Evolutionary conservation across 2,888 invertebrate species (phyloP).

Genomic region (Sussaba pulchella): DNA sequence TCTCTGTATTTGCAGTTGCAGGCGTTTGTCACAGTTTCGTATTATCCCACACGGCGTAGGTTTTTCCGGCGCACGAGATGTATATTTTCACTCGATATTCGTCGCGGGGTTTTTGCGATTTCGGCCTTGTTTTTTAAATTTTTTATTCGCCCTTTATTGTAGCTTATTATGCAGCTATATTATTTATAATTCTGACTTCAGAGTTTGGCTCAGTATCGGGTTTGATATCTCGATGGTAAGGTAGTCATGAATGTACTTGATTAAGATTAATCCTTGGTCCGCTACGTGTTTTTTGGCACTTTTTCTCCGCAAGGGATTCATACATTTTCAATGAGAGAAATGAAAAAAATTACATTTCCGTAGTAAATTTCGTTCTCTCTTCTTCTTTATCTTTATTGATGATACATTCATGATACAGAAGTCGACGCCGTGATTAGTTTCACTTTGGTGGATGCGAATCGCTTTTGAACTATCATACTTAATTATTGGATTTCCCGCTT

Average conservation of each 20-base stretch:
- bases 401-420: background rate
- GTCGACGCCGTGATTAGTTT: no score
- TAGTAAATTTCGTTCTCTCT: background rate
- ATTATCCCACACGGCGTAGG: conserved; percentile 42
- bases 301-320: no score
- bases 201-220: no score
- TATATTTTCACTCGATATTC: conserved; percentile 54
- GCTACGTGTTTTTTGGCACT: no score
- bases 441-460: background rate
- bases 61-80: conserved; percentile 33
- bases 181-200: no score
- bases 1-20: conserved; percentile 31
- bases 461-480: conserved; percentile 4
- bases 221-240: no score
- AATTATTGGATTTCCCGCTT: conserved; percentile 39
- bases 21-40: conserved; percentile 28
- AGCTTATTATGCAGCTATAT: no score
- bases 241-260: no score
- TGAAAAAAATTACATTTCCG: background rate
- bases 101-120: background rate
- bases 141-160: background rate
- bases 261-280: no score
- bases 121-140: background rate
- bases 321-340: background rate
- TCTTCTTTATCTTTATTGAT: background rate